These are phyloP conservation scores for Elgaria multicarinata DNA, from an alignment of 2,113 vertebrate species.

Conservation along the genomic window DNA sequence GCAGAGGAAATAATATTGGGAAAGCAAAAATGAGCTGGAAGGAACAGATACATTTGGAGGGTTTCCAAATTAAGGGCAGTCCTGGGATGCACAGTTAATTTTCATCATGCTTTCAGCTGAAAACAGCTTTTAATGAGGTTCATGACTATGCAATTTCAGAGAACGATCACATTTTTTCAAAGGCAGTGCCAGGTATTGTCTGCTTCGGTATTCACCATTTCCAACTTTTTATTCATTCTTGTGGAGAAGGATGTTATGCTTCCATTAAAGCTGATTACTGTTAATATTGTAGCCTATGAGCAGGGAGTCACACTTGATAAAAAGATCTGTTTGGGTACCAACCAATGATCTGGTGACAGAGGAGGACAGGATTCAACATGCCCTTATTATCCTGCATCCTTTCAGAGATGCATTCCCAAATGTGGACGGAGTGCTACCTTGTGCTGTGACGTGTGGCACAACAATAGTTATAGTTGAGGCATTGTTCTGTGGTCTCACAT, in stretches of 20 bases:
- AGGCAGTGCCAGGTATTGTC: background rate
- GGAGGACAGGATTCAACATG: background rate
- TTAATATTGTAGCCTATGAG: background rate
- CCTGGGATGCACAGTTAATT: background rate
- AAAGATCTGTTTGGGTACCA: background rate
- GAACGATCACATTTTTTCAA: background rate
- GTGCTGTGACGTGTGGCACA: background rate
- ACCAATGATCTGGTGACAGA: background rate
- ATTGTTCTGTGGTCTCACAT: background rate
- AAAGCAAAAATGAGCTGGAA: background rate
- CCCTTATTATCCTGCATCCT: background rate
- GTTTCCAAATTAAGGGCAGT: background rate
- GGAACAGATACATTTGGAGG: background rate
- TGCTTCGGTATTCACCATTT: background rate
- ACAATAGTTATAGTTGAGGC: background rate
- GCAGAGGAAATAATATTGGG: background rate
- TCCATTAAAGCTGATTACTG: background rate
- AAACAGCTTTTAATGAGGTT: background rate
- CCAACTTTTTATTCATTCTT: background rate
- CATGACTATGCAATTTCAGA: background rate
- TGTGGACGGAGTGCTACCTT: background rate
- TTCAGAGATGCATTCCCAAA: background rate
- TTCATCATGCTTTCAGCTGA: background rate
- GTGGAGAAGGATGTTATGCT: background rate
- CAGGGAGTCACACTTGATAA: background rate